Evolutionary conservation across 2,113 vertebrate genomes (phyloP).

Genomic region (Potamarius usumacintae): DNA sequence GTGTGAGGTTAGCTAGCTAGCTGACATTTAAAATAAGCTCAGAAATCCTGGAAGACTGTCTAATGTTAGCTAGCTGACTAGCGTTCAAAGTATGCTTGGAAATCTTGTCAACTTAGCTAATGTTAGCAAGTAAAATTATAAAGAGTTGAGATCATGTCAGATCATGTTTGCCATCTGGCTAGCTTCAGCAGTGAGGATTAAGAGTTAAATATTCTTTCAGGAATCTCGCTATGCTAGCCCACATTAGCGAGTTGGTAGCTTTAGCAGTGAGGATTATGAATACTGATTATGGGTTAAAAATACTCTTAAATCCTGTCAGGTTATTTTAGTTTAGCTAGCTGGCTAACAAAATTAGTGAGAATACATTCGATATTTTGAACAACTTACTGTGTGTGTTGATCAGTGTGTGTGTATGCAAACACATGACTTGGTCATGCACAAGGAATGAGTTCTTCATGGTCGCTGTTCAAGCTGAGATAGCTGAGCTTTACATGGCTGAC

Average conservation of each 20-base stretch:
- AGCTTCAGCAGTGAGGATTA: not conserved
- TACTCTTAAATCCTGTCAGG: not conserved
- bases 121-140: not conserved
- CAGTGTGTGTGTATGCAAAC: not conserved
- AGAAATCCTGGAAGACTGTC: not conserved
- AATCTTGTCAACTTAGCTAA: not conserved
- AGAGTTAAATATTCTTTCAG: not conserved
- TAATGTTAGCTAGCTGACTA: not conserved
- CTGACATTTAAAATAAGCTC: not conserved
- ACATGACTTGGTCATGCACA: conserved; percentile 23
- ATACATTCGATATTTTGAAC: not conserved
- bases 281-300: not conserved
- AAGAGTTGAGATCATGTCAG: not conserved
- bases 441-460: conserved; percentile 32
- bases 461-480: conserved; percentile 66
- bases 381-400: not conserved
- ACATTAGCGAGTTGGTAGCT: not conserved
- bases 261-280: not conserved
- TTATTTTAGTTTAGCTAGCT: not conserved
- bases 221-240: not conserved
- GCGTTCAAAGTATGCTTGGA: not conserved
- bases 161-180: not conserved
- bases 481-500: conserved; percentile 65
- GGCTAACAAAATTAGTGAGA: not conserved
- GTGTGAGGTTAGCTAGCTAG: not conserved